Conservation (phyloP, 2,113 vertebrate genomes). For the Pyxicephalus adspersus region DNA sequence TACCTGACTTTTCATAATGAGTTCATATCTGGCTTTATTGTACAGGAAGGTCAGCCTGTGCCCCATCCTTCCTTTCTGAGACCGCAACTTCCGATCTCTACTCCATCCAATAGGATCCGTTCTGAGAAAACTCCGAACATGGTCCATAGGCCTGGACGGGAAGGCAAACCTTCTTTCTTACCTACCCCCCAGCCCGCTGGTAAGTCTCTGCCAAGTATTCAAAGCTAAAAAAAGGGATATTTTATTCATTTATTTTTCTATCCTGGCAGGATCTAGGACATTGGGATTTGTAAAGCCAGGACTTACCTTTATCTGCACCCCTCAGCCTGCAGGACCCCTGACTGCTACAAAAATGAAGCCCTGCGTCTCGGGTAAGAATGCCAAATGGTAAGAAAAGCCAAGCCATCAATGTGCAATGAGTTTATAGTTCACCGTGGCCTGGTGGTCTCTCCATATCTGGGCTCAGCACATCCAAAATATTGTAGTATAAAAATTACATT, state of each 20-base stretch:
- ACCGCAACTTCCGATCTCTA: constrained; percentile 45
- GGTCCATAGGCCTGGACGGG: background rate
- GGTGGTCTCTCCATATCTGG: background rate
- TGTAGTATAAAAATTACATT: too few relatives aligned
- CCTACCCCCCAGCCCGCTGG: background rate
- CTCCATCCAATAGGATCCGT: constrained; percentile 27
- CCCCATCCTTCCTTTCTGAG: constrained; percentile 36
- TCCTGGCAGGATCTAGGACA: background rate
- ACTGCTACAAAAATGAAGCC: background rate
- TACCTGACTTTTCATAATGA: background rate
- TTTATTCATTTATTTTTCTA: background rate
- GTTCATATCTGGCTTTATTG: background rate
- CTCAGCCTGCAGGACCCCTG: background rate
- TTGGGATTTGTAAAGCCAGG: background rate
- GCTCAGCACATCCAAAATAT: background rate
- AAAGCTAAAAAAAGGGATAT: background rate
- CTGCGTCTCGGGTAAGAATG: background rate
- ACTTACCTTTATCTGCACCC: background rate
- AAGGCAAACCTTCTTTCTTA: background rate
- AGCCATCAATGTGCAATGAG: too few relatives aligned
- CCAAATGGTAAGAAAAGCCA: background rate
- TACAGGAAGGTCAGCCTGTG: background rate
- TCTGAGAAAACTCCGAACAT: background rate
- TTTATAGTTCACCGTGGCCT: background rate
- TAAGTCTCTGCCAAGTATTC: background rate